phyloP scores from a whole-genome alignment of 2,797 vertebrate genomes.

The Protosalanx chinensis region DNA sequence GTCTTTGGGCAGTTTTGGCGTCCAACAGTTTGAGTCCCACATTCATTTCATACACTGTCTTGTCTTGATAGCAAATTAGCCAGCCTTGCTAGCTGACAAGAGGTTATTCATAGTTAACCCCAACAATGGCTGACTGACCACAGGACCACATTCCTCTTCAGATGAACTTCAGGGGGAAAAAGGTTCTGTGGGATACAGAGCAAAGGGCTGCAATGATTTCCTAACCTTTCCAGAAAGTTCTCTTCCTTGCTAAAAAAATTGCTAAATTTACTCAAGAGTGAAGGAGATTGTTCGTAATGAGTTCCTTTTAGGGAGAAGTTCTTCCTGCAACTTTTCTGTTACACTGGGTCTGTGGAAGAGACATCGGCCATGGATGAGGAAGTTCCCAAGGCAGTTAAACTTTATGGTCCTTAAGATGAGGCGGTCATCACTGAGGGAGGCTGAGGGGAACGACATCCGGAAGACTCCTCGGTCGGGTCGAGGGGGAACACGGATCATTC shows the following conservation, averaged over 20 bases:
- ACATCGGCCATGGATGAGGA: slow-evolving; percentile 34
- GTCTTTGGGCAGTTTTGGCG: no score
- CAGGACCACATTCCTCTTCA: slow-evolving; percentile 40
- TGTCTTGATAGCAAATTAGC: slow-evolving; percentile 20
- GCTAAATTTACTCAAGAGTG: slow-evolving; percentile 11
- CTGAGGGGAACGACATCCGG: slow-evolving; percentile 27
- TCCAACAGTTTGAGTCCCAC: no score
- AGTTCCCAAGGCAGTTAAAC: slow-evolving; percentile 59
- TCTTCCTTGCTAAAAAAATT: slow-evolving; percentile 4
- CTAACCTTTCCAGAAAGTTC: slow-evolving; percentile 34
- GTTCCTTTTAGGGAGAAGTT: slow-evolving; percentile 44
- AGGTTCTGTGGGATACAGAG: neutral
- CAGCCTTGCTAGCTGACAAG: slow-evolving; percentile 39
- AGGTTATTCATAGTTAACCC: slow-evolving; percentile 58
- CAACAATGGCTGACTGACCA: slow-evolving; percentile 40
- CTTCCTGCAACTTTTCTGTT: slow-evolving; percentile 30
- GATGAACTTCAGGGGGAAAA: slow-evolving; percentile 41
- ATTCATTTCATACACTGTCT: neutral
- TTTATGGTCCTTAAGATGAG: slow-evolving; percentile 43
- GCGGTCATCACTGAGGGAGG: slow-evolving; percentile 28
- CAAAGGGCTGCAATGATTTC: slow-evolving; percentile 19
- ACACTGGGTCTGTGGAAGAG: slow-evolving; percentile 37
- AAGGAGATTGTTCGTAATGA: slow-evolving; percentile 14
- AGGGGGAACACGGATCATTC: neutral
- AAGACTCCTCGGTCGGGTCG: neutral